phyloP scores from a whole-genome alignment of 2,888 invertebrate species.

The Liodrosophila aerea region DNA sequence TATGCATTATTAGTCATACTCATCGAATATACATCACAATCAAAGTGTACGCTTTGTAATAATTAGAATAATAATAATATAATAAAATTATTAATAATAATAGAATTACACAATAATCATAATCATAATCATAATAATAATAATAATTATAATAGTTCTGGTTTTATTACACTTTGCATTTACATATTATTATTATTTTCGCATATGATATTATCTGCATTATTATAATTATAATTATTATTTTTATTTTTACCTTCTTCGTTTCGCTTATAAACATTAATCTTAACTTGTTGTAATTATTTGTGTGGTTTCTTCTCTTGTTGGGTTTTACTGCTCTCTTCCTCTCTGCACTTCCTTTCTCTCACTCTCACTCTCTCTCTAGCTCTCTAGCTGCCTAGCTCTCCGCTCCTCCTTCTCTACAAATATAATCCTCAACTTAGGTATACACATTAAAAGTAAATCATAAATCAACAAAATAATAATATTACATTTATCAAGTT shows the following conservation, averaged over 20 bases:
- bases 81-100: conserved; percentile 42
- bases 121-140: conserved; percentile 55
- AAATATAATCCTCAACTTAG: conserved; percentile 43
- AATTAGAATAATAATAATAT: conserved; percentile 25
- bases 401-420: conserved; percentile 23
- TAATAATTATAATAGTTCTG: conserved; percentile 37
- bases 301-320: conserved; percentile 19
- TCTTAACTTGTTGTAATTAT: conserved; percentile 39
- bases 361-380: no score
- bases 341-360: no score
- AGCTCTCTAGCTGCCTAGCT: no score
- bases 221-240: conserved; percentile 34
- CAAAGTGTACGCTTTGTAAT: conserved; percentile 75
- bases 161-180: neutral
- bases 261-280: conserved; percentile 34
- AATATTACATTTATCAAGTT: conserved; percentile 69
- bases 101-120: conserved; percentile 40
- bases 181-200: conserved; percentile 27
- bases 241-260: conserved; percentile 33
- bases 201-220: conserved; percentile 23
- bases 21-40: conserved; percentile 77
- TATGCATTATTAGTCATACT: conserved; percentile 71
- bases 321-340: conserved; percentile 16
- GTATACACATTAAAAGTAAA: conserved; percentile 67
- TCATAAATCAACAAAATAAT: conserved; percentile 74